Evolutionary conservation across 2,888 invertebrate species (phyloP), one percentile per base, ranked within the genome.

Genomic region (Microctonus aethiopoides): DNA sequence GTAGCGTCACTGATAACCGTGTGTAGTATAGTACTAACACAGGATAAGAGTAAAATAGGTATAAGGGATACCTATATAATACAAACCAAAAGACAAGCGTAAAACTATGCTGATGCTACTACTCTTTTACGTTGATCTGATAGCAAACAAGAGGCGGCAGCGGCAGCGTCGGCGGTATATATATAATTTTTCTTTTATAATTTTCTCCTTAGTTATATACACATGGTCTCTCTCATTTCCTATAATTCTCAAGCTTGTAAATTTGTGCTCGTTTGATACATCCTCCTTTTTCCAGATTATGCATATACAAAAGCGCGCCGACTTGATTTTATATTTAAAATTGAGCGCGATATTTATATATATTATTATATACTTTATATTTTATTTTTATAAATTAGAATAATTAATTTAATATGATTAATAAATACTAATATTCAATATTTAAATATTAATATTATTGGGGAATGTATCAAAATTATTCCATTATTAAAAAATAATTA

Each of bases 1-100:
- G 85, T 85, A 85, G 82, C 84, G 81, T 82, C 81, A 80, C 84
- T 85, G 85, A 85, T 85, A 85, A 85, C 82, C 71, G 64, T 56
- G 39, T 7, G 26, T 16, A 7, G 3, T 3, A 5, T 29, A 5
- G 29, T 29, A 7, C 7, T 5, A 29, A n/a, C 64, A 60, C 67
- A 64, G 36, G 36, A 62, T 56, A 65, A 32, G 6, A 32, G 32
- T 24, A 57, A 16, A 57, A 34, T 26, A 32, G 7, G 20, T 20
- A n/a, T 20, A n/a, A 32, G n/a, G 26, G 10, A 22, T 26, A 41
- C 61, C 36, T 24, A 56, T 56, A 16, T 56, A 56, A 36, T 59
- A 59, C 32, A 32, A 57, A 13, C n/a, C 24, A 63, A 41, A 34
- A 20, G 64, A 63, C 54, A 62, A 57, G 32, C 51, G 46, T 11